A percentile compares a stretch with the other conserved stretches of the same genome.
Evolutionary conservation across 2,888 invertebrate species (phyloP).

Genomic region (Disparrhopalites patrizii): DNA sequence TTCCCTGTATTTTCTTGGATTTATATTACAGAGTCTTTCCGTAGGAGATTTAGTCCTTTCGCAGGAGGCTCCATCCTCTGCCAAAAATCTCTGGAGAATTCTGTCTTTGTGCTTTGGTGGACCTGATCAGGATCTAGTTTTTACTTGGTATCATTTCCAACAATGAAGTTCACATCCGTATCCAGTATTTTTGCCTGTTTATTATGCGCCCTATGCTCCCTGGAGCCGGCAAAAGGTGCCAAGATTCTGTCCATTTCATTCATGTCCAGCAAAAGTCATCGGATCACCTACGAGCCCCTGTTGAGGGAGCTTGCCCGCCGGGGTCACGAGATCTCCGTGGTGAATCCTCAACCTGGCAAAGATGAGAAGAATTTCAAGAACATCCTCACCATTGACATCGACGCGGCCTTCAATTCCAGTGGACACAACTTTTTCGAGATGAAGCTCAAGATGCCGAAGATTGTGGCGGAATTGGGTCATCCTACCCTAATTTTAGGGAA

Average conservation of each 20-base stretch:
- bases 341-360: slow-evolving; percentile 49
- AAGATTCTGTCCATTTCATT: neutral
- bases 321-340: neutral
- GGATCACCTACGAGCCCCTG: neutral
- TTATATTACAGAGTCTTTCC: too few relatives aligned
- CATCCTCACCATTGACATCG: slow-evolving; percentile 6
- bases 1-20: too few relatives aligned
- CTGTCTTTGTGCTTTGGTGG: too few relatives aligned
- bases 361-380: slow-evolving; percentile 14
- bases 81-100: too few relatives aligned
- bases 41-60: too few relatives aligned
- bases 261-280: neutral
- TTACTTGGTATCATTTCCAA: neutral
- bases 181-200: too few relatives aligned
- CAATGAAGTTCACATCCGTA: neutral
- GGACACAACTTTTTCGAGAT: slow-evolving; percentile 22
- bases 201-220: too few relatives aligned
- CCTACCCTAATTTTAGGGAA: neutral
- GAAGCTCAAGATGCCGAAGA: neutral
- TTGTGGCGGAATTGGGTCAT: neutral
- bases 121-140: too few relatives aligned
- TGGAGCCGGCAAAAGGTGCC: neutral
- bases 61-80: too few relatives aligned
- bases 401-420: neutral
- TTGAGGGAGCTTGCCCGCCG: neutral